Evolutionary conservation across 2,797 vertebrate genomes (phyloP), one percentile per base, ranked within the genome.

Genomic region (Sphaeramia orbicularis): DNA sequence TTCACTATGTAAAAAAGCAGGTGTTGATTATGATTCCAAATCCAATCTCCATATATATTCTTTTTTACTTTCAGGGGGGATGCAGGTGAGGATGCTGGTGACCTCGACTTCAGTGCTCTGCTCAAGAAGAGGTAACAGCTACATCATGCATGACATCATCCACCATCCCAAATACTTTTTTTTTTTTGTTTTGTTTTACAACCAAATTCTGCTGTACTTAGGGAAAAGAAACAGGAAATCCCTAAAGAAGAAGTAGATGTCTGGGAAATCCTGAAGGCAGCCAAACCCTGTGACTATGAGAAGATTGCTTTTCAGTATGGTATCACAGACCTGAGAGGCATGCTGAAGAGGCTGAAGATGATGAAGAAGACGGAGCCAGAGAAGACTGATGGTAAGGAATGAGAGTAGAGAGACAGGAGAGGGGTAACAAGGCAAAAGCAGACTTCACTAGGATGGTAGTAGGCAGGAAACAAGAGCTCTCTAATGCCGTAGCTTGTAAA

Each of bases 251-350:
- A 96, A 3, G 94, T 95, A 30, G 95, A 97, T 0, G 96, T 97
- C 16, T 95, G 96, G 84, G 94, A 95, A 2, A 95, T 97, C 83
- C 71, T 98, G 59, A 96, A 96, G 78, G 87, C 60, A 0, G 96
- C 96, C 0, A 96, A 95, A 78, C 95, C 96, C 49, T 96, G 96
- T 6, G 96, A 98, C 85, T 98, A 95, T 0, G 96, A 98, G 93
- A 96, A 92, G 81, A 97, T 98, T 0, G 96, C 96, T 69, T 97
- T 97, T 42, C 76, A 98, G 83, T 96, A 97, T 0, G 96, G 96
- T 67, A 96, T 98, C 86, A 98, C 96, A 0, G 96, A 98, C 90
- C 94, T 98, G n/a, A 92, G 95, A 4, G 96, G 96, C 69, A 93
- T 98, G 96, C 90, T 97, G 49, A 95, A 93, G 73, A 93, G 93